Percentiles rank a stretch among this genome's conserved stretches.
phyloP scores from a whole-genome alignment of 2,113 vertebrate genomes.

The Chaetura pelagica region DNA sequence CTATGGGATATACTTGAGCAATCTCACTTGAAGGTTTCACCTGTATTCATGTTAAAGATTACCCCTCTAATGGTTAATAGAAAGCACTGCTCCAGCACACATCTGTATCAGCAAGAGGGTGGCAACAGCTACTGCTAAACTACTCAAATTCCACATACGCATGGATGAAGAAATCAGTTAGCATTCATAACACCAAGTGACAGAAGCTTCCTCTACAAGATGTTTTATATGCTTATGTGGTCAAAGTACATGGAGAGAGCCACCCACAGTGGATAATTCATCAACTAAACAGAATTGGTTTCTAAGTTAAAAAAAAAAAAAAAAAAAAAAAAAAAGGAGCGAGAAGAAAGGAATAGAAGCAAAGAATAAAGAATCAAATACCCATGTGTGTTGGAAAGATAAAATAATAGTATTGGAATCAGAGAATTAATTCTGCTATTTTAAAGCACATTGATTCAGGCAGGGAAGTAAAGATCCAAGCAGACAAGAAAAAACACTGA shows the following conservation, averaged over 20 bases:
- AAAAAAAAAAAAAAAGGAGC: not conserved
- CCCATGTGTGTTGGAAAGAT: constrained; percentile 25
- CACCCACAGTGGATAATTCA: not conserved
- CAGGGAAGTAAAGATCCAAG: constrained; percentile 37
- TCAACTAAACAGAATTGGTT: not conserved
- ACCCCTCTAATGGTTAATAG: not conserved
- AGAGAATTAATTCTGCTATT: constrained; percentile 58
- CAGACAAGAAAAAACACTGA: not conserved
- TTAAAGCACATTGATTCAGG: constrained; percentile 67
- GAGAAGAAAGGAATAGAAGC: not conserved
- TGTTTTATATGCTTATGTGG: not conserved
- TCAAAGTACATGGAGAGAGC: not conserved
- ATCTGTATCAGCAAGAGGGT: not conserved
- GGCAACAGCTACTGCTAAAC: not conserved
- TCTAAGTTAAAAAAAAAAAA: not conserved
- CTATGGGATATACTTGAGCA: not conserved
- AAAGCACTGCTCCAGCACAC: not conserved
- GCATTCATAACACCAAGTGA: constrained; percentile 33
- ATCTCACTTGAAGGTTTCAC: not conserved
- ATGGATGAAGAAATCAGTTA: constrained; percentile 6
- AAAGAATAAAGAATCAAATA: constrained; percentile 16
- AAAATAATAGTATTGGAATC: constrained; percentile 62
- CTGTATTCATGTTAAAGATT: not conserved
- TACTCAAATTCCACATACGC: not conserved
- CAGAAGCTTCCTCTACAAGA: constrained; percentile 8